A percentile compares a stretch with the other conserved stretches of the same genome.
Evolutionary conservation across 2,888 invertebrate species (phyloP).

Genomic region (Thymelicus lineola): DNA sequence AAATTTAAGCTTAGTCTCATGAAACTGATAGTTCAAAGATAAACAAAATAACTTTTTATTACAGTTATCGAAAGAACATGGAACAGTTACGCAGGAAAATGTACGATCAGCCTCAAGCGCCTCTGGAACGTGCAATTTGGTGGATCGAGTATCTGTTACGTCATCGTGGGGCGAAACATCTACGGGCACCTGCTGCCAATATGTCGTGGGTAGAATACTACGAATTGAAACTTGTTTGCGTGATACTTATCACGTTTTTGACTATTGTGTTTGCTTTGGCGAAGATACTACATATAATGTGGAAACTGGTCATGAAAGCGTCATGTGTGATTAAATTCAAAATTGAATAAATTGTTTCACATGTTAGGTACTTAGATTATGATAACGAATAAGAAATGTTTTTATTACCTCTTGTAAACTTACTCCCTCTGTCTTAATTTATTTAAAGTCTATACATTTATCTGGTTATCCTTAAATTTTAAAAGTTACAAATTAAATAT

Average conservation of each 20-base stretch:
- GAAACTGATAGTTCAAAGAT: too few species aligned
- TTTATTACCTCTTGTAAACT: too few species aligned
- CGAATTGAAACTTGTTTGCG: slow-evolving; percentile 26
- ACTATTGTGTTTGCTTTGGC: not conserved
- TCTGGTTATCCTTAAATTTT: too few species aligned
- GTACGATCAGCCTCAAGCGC: slow-evolving; percentile 43
- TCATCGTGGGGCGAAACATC: slow-evolving; percentile 44
- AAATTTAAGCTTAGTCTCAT: too few species aligned
- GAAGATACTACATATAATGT: not conserved
- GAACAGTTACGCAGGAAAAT: slow-evolving; percentile 40
- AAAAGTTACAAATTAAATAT: too few species aligned
- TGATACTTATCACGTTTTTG: not conserved
- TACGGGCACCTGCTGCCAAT: slow-evolving; percentile 43
- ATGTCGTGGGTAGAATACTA: slow-evolving; percentile 43
- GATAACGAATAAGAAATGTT: too few species aligned
- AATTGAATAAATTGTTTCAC: not conserved
- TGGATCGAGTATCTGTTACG: slow-evolving; percentile 48
- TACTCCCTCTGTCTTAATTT: too few species aligned
- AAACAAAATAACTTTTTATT: not conserved
- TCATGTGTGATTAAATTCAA: not conserved
- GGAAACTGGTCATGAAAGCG: not conserved
- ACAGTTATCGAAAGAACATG: slow-evolving; percentile 44
- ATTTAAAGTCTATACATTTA: too few species aligned
- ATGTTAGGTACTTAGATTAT: too few species aligned
- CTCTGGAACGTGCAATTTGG: slow-evolving; percentile 46